Conservation (phyloP, 2,888 invertebrate genomes). For the Tenthredo distinguenda region DNA sequence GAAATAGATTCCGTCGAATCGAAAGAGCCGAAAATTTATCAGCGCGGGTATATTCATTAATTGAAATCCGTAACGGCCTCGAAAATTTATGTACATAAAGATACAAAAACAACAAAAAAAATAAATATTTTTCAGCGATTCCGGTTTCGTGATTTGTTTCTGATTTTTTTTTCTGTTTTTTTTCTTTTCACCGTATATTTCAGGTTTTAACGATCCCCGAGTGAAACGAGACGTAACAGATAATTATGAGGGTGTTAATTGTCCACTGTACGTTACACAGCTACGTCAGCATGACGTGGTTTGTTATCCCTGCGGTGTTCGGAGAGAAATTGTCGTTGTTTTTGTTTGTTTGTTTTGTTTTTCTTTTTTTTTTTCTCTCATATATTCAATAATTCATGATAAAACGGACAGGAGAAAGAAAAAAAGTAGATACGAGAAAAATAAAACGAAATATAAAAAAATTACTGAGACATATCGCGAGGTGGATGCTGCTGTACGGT, state of each 20-base stretch:
- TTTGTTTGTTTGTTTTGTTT: neutral
- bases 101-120: neutral
- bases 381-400: constrained; percentile 22
- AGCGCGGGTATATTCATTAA: neutral
- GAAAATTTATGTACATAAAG: neutral
- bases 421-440: neutral
- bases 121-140: neutral
- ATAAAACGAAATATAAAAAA: neutral
- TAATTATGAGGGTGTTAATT: constrained; percentile 49
- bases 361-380: neutral
- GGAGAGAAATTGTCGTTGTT: neutral
- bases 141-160: neutral
- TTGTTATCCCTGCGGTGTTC: neutral
- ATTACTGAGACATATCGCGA: neutral
- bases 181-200: neutral
- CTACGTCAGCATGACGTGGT: constrained; percentile 27
- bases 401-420: neutral
- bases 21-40: neutral
- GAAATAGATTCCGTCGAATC: neutral
- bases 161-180: neutral
- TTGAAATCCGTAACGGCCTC: neutral
- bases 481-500: neutral
- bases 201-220: neutral
- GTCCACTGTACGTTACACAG: constrained; percentile 7
- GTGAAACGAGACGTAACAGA: constrained; percentile 9